These are phyloP conservation scores for Odontocerum albicorne DNA, from an alignment of 2,888 invertebrate species.

Conservation along the genomic window DNA sequence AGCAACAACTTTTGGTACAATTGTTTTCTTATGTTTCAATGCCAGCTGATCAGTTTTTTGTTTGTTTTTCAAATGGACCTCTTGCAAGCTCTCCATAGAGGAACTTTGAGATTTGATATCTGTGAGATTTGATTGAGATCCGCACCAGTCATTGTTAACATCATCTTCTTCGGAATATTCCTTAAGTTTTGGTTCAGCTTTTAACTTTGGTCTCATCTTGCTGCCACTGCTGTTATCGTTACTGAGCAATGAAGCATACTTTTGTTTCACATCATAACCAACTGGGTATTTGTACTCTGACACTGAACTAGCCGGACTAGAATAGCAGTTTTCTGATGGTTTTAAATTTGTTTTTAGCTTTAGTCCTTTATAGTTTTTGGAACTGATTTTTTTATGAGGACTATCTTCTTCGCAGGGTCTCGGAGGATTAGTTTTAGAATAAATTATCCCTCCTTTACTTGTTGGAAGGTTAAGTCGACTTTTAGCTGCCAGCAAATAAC, in stretches of 20 bases:
- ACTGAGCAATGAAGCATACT: constrained; percentile 30
- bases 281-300: constrained; percentile 34
- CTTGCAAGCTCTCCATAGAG: constrained; percentile 57
- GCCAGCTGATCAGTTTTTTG: constrained; percentile 54
- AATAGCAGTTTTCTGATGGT: constrained; percentile 32
- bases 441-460: constrained; percentile 52
- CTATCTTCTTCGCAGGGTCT: constrained; percentile 45
- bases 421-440: constrained; percentile 57
- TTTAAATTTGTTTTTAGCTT: constrained; percentile 30
- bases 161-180: constrained; percentile 60
- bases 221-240: constrained; percentile 43
- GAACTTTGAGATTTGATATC: constrained; percentile 52
- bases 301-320: constrained; percentile 39
- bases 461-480: constrained; percentile 58
- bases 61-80: constrained; percentile 54
- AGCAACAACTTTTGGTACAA: constrained; percentile 38
- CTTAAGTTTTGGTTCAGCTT: constrained; percentile 70
- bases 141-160: constrained; percentile 45
- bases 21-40: constrained; percentile 45
- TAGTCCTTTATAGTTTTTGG: constrained; percentile 27
- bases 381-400: constrained; percentile 27
- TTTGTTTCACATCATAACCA: constrained; percentile 46
- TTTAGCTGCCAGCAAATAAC: constrained; percentile 66
- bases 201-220: constrained; percentile 72
- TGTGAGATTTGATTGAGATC: constrained; percentile 41